Conservation (phyloP, 2,113 vertebrate species). For the Serilophus lunatus region DNA sequence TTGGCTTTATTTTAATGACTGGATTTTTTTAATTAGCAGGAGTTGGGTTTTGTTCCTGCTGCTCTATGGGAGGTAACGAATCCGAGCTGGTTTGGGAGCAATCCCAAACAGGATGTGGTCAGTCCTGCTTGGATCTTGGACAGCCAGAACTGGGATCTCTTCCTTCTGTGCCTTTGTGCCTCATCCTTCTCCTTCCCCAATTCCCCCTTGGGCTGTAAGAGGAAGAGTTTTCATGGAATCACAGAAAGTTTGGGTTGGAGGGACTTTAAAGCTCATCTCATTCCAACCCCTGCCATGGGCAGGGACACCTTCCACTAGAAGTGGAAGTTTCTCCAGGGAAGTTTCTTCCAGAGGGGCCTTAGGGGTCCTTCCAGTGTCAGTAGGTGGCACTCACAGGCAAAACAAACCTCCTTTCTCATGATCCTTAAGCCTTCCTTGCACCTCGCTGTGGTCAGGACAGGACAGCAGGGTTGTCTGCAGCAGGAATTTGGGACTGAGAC, state of each 20-base stretch:
- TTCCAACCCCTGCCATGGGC: not conserved
- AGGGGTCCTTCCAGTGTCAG: not conserved
- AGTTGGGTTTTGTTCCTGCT: not conserved
- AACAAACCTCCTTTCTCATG: not conserved
- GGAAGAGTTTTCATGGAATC: not conserved
- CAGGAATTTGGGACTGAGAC: not conserved
- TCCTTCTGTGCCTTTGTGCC: not conserved
- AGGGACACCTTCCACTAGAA: not conserved
- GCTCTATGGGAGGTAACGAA: not conserved
- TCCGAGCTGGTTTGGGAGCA: not conserved
- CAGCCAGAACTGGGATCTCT: not conserved
- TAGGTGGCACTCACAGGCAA: slow-evolving; percentile 51
- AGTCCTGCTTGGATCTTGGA: not conserved
- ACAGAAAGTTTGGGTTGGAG: not conserved
- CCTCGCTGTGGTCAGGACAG: rapidly evolving
- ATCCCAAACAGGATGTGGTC: slow-evolving; percentile 13
- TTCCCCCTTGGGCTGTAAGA: not conserved
- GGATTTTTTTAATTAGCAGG: not conserved
- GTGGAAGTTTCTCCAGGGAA: not conserved
- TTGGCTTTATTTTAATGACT: not conserved
- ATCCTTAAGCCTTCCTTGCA: not conserved
- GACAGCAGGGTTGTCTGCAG: not conserved
- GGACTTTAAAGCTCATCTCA: not conserved
- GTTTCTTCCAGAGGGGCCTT: not conserved
- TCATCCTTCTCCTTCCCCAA: not conserved